These are phyloP conservation scores for Lamellibrachia luymesi DNA, from an alignment of 1,140 invertebrate genomes.

Conservation along the genomic window DNA sequence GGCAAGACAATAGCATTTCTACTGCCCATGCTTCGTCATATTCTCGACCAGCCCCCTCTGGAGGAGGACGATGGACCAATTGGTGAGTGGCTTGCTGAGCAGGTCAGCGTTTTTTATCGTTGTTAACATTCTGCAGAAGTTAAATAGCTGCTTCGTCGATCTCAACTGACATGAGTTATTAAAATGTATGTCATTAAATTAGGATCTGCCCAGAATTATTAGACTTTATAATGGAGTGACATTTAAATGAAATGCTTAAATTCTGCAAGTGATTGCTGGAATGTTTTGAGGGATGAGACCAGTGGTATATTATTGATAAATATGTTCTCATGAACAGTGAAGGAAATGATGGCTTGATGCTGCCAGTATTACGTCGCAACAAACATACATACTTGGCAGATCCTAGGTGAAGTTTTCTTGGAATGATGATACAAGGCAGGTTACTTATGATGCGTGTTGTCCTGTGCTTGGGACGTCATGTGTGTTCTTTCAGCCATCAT, in stretches of 20 bases:
- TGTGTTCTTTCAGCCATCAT: constrained; percentile 66
- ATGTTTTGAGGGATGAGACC: background rate
- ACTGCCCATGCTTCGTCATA: constrained; percentile 97
- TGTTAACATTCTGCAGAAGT: background rate
- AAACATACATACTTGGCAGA: background rate
- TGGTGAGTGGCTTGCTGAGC: constrained; percentile 52
- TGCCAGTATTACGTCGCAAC: background rate
- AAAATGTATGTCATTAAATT: too few relatives aligned
- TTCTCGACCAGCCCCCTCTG: constrained; percentile 88
- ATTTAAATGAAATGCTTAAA: background rate
- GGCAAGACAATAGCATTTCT: constrained; percentile 99
- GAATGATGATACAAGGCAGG: background rate
- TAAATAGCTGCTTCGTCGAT: background rate
- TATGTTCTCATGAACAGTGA: background rate
- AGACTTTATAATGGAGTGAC: too few relatives aligned
- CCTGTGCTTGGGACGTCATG: background rate
- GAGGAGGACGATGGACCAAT: constrained; percentile 97
- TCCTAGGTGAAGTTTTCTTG: background rate
- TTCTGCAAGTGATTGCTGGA: background rate
- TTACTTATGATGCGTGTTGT: background rate
- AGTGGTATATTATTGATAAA: background rate
- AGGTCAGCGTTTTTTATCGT: background rate
- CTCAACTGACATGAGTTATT: background rate
- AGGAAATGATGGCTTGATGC: background rate
- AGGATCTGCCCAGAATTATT: too few relatives aligned